Conservation (phyloP, 1,140 invertebrate species). For the Megathymus violae region DNA sequence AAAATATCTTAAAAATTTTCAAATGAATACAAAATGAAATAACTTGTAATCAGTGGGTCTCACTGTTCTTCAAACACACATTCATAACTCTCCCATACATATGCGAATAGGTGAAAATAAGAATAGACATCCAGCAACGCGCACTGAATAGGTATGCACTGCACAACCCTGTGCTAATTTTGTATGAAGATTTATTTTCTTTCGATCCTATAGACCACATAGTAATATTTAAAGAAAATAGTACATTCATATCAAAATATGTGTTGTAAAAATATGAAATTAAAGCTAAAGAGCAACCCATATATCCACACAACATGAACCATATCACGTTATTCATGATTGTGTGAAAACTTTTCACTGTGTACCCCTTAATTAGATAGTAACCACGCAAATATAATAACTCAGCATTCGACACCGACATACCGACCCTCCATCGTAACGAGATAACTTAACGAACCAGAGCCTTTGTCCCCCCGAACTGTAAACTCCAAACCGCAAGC, state of each 20-base stretch:
- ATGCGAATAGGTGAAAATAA: too few relatives aligned
- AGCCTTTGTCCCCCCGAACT: background rate
- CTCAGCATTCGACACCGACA: conserved; percentile 9
- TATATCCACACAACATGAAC: background rate
- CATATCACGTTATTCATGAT: conserved; percentile 12
- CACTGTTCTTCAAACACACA: too few relatives aligned
- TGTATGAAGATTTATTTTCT: too few relatives aligned
- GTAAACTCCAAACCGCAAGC: background rate
- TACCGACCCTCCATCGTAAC: conserved; percentile 3
- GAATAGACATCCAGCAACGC: too few relatives aligned
- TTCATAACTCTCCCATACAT: too few relatives aligned
- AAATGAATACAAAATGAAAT: too few relatives aligned
- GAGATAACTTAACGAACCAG: conserved; percentile 29
- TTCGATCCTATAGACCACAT: too few relatives aligned
- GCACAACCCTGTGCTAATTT: too few relatives aligned
- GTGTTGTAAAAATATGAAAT: background rate
- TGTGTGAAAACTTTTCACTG: conserved; percentile 18
- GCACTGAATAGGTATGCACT: too few relatives aligned
- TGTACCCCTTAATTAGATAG: conserved; percentile 11
- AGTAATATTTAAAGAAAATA: too few relatives aligned
- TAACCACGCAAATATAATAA: conserved; percentile 12
- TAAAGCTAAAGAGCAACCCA: background rate
- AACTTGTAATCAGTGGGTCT: too few relatives aligned
- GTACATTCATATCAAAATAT: background rate
- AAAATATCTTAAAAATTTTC: too few relatives aligned